Conservation (phyloP, 2,113 vertebrate genomes). For the Saccopteryx leptura region DNA sequence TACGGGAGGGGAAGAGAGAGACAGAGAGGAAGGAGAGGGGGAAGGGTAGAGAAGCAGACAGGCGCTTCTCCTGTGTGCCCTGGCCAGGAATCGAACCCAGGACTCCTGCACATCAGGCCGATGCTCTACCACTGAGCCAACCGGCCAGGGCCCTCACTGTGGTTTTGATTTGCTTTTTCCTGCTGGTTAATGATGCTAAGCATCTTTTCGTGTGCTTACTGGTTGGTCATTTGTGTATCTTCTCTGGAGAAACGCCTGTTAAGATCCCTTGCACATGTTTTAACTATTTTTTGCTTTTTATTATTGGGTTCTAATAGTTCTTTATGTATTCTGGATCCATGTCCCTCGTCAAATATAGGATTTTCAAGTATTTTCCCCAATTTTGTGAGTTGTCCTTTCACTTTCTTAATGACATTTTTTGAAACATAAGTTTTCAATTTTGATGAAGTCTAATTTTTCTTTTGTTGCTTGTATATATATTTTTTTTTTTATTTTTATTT, state of each 20-base stretch:
- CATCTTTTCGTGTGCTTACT: background rate
- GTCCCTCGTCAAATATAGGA: background rate
- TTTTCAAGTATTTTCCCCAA: slow-evolving; percentile 18
- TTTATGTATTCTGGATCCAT: slow-evolving; percentile 32
- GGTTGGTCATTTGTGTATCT: slow-evolving; percentile 11
- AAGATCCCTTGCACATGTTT: background rate
- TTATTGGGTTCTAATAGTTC: slow-evolving; percentile 15
- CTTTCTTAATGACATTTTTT: slow-evolving; percentile 44
- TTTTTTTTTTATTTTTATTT: too few species aligned
- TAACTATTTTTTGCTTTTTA: slow-evolving; percentile 21
- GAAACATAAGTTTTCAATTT: slow-evolving; percentile 8
- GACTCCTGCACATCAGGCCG: too few species aligned
- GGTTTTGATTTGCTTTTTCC: background rate
- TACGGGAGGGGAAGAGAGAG: too few species aligned
- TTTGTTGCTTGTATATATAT: background rate
- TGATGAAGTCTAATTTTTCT: background rate
- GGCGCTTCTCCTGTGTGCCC: too few species aligned
- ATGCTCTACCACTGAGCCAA: too few species aligned
- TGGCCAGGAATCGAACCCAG: too few species aligned
- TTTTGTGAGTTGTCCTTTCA: slow-evolving; percentile 17
- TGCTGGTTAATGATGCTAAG: background rate
- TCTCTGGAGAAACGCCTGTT: slow-evolving; percentile 24
- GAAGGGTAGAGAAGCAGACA: too few species aligned
- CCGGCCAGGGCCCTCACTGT: too few species aligned
- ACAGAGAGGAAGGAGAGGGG: too few species aligned